Conservation (phyloP, 2,888 invertebrate genomes). For the Glomeris marginata region DNA sequence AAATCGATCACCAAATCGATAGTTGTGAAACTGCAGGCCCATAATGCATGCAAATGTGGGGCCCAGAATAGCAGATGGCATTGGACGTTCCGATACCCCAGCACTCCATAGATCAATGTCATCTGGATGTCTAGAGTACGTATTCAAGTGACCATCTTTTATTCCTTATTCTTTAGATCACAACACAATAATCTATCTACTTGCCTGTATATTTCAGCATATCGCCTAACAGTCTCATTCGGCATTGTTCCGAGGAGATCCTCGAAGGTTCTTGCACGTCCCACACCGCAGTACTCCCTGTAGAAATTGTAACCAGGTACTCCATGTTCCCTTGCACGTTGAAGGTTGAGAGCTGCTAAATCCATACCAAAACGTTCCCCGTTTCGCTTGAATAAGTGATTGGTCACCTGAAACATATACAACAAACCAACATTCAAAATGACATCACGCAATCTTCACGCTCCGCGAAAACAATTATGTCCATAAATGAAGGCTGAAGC, state of each 20-base stretch:
- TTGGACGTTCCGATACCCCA: conserved; percentile 76
- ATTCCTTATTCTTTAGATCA: too few relatives aligned
- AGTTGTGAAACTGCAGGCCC: conserved; percentile 73
- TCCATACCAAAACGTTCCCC: conserved; percentile 23
- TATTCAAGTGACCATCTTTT: not conserved
- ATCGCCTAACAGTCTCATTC: conserved; percentile 21
- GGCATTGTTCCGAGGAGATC: conserved; percentile 21
- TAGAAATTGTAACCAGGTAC: conserved; percentile 26
- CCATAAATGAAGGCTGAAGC: too few relatives aligned
- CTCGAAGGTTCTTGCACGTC: conserved; percentile 19
- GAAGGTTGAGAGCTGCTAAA: conserved; percentile 22
- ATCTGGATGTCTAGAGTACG: conserved; percentile 49
- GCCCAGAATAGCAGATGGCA: conserved; percentile 82
- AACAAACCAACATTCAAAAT: too few relatives aligned
- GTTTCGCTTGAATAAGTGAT: conserved; percentile 23
- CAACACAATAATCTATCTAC: conserved; percentile 8
- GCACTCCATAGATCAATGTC: conserved; percentile 93
- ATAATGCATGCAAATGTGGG: conserved; percentile 85
- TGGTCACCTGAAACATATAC: conserved; percentile 19
- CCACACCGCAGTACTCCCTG: conserved; percentile 27
- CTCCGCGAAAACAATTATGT: too few relatives aligned
- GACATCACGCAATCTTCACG: too few relatives aligned
- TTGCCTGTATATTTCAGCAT: conserved; percentile 20
- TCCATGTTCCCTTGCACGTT: conserved; percentile 22
- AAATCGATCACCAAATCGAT: conserved; percentile 70